Evolutionary conservation across 2,797 vertebrate species (phyloP), one percentile per base, ranked within the genome.

Genomic region (Poeciliopsis presidionis): DNA sequence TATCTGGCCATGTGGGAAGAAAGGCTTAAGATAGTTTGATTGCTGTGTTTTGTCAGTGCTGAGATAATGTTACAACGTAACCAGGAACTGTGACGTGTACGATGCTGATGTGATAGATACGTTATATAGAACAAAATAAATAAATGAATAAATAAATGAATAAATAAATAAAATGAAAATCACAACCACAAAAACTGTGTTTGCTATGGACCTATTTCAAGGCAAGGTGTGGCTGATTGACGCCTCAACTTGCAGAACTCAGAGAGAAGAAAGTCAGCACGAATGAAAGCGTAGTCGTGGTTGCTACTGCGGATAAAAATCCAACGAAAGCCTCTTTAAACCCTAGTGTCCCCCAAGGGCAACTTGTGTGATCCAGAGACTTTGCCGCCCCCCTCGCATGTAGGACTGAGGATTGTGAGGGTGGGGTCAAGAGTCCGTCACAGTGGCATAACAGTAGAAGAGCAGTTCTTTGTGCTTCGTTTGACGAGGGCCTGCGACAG

Each of bases 391-490:
- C 51, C 85, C 82, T 83, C 46, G 73, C 2, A 63, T 79, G 85
- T 75, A 80, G 79, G 80, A 70, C 69, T 74, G 81, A 90, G 85
- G 90, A 86, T 82, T 61, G 83, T 70, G 86, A 90, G 88, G 90
- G 87, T 79, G 83, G 89, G 87, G 88, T 91, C 83, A 82, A 86
- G 87, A 89, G 91, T 94, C 92, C 91, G 94, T 96, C 94, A 95
- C 95, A 95, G 94, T 94, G 93, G 92, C 88, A 85, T 93, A 91
- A 92, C 88, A 92, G 93, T 94, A 92, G 86, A 92, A 93, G 90
- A 95, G 94, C 94, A 93, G 93, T 91, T 95, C 86, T 91, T 96
- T 96, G 95, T 95, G 95, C 95, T 96, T 96, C 94, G 87, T 90
- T 93, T 80, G 80, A 86, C 83, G 77, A 87, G 88, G 86, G 78